phyloP scores from a whole-genome alignment of 2,113 vertebrate genomes.

The Phoxinus phoxinus region DNA sequence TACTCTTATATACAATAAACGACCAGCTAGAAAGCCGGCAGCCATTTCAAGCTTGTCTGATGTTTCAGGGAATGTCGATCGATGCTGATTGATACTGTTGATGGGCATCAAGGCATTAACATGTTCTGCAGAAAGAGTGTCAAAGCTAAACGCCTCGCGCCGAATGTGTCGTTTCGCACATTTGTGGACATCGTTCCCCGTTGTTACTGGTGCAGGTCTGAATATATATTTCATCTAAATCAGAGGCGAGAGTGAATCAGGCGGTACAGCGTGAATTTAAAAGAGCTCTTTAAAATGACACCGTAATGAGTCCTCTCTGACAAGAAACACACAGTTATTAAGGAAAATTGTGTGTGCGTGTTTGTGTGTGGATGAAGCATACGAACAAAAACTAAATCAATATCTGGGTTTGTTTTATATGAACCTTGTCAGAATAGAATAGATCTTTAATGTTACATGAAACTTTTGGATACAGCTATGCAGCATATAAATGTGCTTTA shows the following conservation, averaged over 20 bases:
- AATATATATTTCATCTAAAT: constrained; percentile 14
- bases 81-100: constrained; percentile 12
- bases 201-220: constrained; percentile 22
- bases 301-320: constrained; percentile 8
- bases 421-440: neutral
- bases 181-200: neutral
- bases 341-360: neutral
- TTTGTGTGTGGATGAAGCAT: neutral
- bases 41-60: neutral
- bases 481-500: neutral
- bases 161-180: neutral
- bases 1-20: neutral
- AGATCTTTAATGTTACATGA: neutral
- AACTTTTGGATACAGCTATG: neutral
- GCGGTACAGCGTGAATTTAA: constrained; percentile 58
- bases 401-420: neutral
- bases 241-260: constrained; percentile 16
- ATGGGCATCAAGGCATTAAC: constrained; percentile 15
- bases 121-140: constrained; percentile 25
- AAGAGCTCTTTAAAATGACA: constrained; percentile 56
- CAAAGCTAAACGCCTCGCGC: neutral
- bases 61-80: neutral
- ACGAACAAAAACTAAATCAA: neutral
- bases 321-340: constrained; percentile 36
- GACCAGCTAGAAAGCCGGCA: neutral